These are phyloP conservation scores for Leucophenga maculata DNA, from an alignment of 2,888 invertebrate species.

Conservation along the genomic window DNA sequence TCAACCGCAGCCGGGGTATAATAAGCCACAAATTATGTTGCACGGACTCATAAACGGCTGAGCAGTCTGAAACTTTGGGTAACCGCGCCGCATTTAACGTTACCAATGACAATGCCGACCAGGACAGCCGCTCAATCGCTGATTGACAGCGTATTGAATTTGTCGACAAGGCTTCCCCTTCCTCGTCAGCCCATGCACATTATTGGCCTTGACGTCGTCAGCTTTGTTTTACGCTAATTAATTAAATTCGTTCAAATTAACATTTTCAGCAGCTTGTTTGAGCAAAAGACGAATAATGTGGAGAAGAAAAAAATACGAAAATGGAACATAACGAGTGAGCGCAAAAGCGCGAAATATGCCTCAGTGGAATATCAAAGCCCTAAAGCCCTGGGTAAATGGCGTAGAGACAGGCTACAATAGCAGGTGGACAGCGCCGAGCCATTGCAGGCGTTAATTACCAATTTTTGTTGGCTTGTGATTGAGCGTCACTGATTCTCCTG, in stretches of 20 bases:
- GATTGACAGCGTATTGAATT: conserved; percentile 1
- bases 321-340: neutral
- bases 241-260: conserved; percentile 67
- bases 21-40: conserved; percentile 50
- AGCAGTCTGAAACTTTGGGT: conserved; percentile 39
- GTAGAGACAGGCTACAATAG: too few species aligned
- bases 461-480: conserved; percentile 53
- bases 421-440: neutral
- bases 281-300: neutral
- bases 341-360: neutral
- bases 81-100: conserved; percentile 29
- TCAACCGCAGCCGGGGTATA: too few species aligned
- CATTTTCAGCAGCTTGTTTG: conserved; percentile 38
- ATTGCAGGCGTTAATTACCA: conserved; percentile 50
- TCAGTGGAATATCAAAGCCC: neutral
- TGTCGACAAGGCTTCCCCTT: neutral
- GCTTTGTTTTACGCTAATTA: conserved; percentile 64
- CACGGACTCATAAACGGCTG: conserved; percentile 6
- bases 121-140: neutral
- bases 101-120: conserved; percentile 26
- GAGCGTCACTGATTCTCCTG: conserved; percentile 28
- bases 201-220: conserved; percentile 55
- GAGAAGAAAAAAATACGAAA: neutral
- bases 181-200: neutral
- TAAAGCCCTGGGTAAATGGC: too few species aligned